phyloP scores from a whole-genome alignment of 2,888 invertebrate species.

The Leucania comma region DNA sequence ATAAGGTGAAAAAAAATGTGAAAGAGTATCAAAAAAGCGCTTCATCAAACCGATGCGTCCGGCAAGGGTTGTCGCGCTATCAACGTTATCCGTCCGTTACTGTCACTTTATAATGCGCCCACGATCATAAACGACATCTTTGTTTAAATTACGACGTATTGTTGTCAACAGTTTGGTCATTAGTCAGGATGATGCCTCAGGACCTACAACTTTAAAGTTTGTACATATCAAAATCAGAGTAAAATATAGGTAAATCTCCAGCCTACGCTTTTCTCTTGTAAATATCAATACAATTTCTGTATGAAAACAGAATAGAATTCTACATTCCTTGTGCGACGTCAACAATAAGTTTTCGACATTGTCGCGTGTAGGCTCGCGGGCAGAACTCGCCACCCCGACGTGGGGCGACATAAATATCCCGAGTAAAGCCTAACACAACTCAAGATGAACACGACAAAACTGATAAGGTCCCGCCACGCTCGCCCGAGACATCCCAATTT shows the following conservation, averaged over 20 bases:
- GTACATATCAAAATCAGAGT: constrained; percentile 39
- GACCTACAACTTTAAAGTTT: constrained; percentile 3
- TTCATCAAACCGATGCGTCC: constrained; percentile 89
- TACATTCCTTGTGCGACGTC: constrained; percentile 73
- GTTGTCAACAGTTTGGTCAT: constrained; percentile 33
- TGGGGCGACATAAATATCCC: constrained; percentile 86
- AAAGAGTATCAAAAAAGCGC: constrained; percentile 88
- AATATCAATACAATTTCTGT: constrained; percentile 62
- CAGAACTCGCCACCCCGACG: constrained; percentile 80
- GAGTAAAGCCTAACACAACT: constrained; percentile 90
- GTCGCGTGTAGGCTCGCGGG: constrained; percentile 81
- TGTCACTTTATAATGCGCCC: constrained; percentile 63
- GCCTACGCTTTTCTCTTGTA: constrained; percentile 53
- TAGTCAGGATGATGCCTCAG: constrained; percentile 23
- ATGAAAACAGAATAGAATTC: constrained; percentile 66
- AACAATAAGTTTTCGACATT: constrained; percentile 84
- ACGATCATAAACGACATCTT: constrained; percentile 61
- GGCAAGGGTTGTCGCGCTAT: constrained; percentile 85
- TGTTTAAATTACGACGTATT: constrained; percentile 53
- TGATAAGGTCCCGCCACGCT: constrained; percentile 87
- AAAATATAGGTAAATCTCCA: constrained; percentile 48
- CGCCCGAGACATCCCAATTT: constrained; percentile 90
- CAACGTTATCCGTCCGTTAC: constrained; percentile 65
- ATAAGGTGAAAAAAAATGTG: constrained; percentile 83
- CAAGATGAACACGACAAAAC: constrained; percentile 90